Percentiles rank a stretch among this genome's conserved stretches.
These are phyloP conservation scores for Labia minor DNA, from an alignment of 2,888 invertebrate species.

Conservation along the genomic window DNA sequence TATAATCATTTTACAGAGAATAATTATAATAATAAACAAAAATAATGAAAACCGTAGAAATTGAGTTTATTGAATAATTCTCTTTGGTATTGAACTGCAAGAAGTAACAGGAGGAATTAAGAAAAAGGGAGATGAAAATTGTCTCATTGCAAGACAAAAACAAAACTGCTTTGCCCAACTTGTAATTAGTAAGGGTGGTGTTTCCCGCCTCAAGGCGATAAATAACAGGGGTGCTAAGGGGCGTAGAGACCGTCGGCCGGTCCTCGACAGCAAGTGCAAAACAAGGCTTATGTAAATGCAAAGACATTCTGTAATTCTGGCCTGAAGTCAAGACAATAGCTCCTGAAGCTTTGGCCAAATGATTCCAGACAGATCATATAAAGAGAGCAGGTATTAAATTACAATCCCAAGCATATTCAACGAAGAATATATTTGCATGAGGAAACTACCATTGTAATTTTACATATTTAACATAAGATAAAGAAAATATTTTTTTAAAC, in stretches of 20 bases:
- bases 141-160: background rate
- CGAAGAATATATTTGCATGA: background rate
- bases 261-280: slow-evolving; percentile 7
- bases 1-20: no score
- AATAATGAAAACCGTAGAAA: background rate
- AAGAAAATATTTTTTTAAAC: no score
- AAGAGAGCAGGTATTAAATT: background rate
- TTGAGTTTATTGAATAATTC: background rate
- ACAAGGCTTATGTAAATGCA: background rate
- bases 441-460: background rate
- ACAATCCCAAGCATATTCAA: background rate
- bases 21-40: slow-evolving; percentile 3
- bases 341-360: slow-evolving; percentile 1
- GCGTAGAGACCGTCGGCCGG: background rate
- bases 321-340: background rate
- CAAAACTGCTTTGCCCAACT: background rate
- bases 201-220: background rate
- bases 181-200: background rate
- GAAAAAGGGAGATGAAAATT: background rate
- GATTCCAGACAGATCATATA: background rate
- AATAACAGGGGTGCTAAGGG: slow-evolving; percentile 1
- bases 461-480: background rate
- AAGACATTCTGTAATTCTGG: background rate
- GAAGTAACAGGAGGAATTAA: background rate
- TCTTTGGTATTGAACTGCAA: background rate